These are phyloP conservation scores for Spicauda simplicius DNA, from an alignment of 2,888 invertebrate genomes.

Conservation along the genomic window DNA sequence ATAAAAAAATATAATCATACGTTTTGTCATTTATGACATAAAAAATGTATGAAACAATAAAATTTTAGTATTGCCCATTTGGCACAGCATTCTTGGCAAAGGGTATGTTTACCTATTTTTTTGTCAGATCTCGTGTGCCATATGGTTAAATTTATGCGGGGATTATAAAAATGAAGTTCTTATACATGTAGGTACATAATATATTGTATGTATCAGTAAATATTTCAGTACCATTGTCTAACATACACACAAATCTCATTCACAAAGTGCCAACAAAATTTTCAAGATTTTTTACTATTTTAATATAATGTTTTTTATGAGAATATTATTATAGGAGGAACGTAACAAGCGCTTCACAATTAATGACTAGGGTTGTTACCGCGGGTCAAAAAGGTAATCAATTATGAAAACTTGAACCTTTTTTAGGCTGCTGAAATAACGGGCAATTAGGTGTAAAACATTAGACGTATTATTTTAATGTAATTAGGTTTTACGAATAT, in stretches of 20 bases:
- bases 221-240: too few species aligned
- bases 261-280: too few species aligned
- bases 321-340: constrained; percentile 4
- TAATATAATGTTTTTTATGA: not conserved
- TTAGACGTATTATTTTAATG: not conserved
- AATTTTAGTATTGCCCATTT: not conserved
- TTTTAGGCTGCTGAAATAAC: constrained; percentile 19
- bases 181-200: too few species aligned
- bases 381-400: constrained; percentile 26
- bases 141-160: not conserved
- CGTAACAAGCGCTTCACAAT: constrained; percentile 8
- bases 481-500: not conserved
- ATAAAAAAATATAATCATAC: too few species aligned
- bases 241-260: too few species aligned
- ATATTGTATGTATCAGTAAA: too few species aligned
- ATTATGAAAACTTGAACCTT: constrained; percentile 24
- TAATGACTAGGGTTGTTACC: constrained; percentile 20
- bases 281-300: too few species aligned
- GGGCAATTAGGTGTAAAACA: not conserved
- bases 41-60: not conserved
- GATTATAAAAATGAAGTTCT: not conserved
- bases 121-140: not conserved
- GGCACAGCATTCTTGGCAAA: not conserved
- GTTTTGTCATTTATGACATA: not conserved
- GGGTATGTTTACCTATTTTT: not conserved